These are phyloP conservation scores for Sesamia inferens DNA, from an alignment of 2,888 invertebrate genomes.

Conservation along the genomic window DNA sequence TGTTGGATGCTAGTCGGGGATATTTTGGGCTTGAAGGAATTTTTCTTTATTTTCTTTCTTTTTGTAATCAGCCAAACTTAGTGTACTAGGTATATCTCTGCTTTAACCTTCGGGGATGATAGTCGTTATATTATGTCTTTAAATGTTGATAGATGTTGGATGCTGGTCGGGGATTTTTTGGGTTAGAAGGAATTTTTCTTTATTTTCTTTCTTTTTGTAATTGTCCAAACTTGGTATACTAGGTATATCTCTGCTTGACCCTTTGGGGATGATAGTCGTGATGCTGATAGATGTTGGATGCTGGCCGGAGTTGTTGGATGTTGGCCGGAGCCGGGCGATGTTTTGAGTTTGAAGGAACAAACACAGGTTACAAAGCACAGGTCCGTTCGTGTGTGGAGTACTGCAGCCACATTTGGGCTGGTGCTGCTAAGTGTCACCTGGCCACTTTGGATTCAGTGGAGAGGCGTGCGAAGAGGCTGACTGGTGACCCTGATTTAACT, in stretches of 20 bases:
- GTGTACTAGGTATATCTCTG: not conserved
- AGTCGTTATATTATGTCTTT: not conserved
- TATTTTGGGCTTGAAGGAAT: conserved; percentile 42
- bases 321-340: conserved; percentile 58
- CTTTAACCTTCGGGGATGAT: too few species aligned
- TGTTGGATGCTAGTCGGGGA: conserved; percentile 57
- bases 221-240: not conserved
- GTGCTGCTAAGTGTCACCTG: too few species aligned
- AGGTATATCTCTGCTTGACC: not conserved
- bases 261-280: not conserved
- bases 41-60: not conserved
- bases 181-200: not conserved
- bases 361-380: too few species aligned
- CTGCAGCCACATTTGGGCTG: too few species aligned
- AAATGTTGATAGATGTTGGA: conserved; percentile 60
- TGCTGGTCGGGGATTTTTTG: conserved; percentile 58
- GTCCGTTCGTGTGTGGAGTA: too few species aligned
- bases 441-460: too few species aligned
- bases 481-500: too few species aligned
- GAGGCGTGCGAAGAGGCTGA: too few species aligned
- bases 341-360: conserved; percentile 43
- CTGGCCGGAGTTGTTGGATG: conserved; percentile 55
- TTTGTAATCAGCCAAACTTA: too few species aligned
- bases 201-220: not conserved
- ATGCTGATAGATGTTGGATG: conserved; percentile 60